Percentiles rank a stretch among this genome's conserved stretches.
phyloP scores from a whole-genome alignment of 2,113 vertebrate genomes.

The Erythrolamprus reginae region DNA sequence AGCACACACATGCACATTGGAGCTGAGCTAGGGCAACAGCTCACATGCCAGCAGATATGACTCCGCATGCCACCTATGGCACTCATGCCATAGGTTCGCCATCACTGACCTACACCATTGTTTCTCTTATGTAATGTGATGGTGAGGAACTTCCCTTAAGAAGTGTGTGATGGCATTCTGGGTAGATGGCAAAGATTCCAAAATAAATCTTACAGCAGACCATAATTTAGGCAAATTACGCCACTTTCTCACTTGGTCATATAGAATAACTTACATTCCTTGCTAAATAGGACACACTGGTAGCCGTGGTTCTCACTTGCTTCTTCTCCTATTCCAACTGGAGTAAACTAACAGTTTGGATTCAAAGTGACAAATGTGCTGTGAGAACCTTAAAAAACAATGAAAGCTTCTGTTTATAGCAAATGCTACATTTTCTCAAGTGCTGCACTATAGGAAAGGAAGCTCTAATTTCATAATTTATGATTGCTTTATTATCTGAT shows the following conservation, averaged over 20 bases:
- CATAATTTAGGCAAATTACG: neutral
- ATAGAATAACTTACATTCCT: neutral
- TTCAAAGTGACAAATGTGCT: neutral
- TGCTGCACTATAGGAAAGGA: neutral
- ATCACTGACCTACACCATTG: neutral
- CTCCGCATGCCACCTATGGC: too few species aligned
- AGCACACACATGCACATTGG: too few species aligned
- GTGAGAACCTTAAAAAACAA: neutral
- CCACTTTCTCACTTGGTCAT: neutral
- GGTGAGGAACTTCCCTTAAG: neutral
- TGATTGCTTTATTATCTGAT: neutral
- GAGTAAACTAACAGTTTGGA: neutral
- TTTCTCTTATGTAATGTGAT: too few species aligned
- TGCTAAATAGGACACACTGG: neutral
- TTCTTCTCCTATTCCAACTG: neutral
- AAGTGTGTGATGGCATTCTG: neutral
- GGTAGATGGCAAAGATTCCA: neutral
- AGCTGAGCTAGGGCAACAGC: too few species aligned
- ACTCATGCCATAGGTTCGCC: too few species aligned
- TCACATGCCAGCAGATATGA: too few species aligned
- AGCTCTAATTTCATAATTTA: conserved; percentile 14
- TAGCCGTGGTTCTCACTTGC: neutral
- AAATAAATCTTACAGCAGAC: neutral
- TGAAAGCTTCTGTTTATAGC: conserved; percentile 31
- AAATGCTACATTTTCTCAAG: neutral